These are phyloP conservation scores for Neofelis nebulosa DNA, from an alignment of 2,113 vertebrate genomes.

Conservation along the genomic window DNA sequence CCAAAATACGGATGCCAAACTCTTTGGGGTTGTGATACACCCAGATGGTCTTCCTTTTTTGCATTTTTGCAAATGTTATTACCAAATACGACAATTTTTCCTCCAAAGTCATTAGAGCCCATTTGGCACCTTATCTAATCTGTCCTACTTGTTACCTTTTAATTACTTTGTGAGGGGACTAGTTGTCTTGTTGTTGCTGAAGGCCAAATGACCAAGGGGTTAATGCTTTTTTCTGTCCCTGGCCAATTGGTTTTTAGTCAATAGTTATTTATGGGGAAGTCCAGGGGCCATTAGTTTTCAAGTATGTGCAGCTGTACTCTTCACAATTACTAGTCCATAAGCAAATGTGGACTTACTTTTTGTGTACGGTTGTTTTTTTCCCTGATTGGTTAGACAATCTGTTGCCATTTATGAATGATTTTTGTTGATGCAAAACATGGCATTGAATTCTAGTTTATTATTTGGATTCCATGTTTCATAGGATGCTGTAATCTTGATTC, in stretches of 20 bases:
- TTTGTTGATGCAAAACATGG: slow-evolving; percentile 67
- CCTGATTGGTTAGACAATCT: slow-evolving; percentile 72
- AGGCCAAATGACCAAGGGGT: slow-evolving; percentile 67
- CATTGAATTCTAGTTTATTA: slow-evolving; percentile 61
- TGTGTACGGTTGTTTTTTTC: slow-evolving; percentile 30
- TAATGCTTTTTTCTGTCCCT: slow-evolving; percentile 72
- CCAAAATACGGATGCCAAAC: slow-evolving; percentile 60
- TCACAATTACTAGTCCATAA: slow-evolving; percentile 37
- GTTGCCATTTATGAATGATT: slow-evolving; percentile 74
- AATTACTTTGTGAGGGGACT: slow-evolving; percentile 69
- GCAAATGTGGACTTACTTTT: slow-evolving; percentile 65
- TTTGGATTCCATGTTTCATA: slow-evolving; percentile 53
- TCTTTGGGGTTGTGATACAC: slow-evolving; percentile 70
- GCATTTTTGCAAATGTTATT: slow-evolving; percentile 70
- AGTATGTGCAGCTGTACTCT: slow-evolving; percentile 62
- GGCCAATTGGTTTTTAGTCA: slow-evolving; percentile 75
- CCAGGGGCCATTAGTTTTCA: slow-evolving; percentile 63
- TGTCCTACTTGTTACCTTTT: slow-evolving; percentile 73
- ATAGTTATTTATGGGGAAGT: slow-evolving; percentile 72
- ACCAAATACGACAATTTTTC: slow-evolving; percentile 76
- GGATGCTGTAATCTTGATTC: slow-evolving; percentile 46
- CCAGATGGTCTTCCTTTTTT: slow-evolving; percentile 74
- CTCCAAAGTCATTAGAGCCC: slow-evolving; percentile 73
- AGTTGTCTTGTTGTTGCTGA: slow-evolving; percentile 60
- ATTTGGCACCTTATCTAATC: slow-evolving; percentile 65